Base-by-base conservation (phyloP, 2,113 vertebrate genomes). In the Pholis gunnellus region DNA sequence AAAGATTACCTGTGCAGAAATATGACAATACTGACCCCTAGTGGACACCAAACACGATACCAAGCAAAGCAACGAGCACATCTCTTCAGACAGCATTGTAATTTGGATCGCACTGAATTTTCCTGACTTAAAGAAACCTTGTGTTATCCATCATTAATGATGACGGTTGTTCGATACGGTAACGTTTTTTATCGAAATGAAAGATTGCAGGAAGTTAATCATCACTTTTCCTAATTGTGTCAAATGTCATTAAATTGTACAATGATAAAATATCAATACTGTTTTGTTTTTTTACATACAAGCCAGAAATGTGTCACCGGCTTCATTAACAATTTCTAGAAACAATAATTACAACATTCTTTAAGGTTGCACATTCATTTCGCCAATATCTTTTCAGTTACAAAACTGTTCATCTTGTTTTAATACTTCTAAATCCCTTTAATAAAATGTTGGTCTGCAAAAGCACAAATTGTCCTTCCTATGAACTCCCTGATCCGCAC, bases 1-100 rank as follows among this genome's bases (percentile, higher is more conserved):
- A 99, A 63, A 99, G 94, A 89, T 99, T 96, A 91, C 98, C 98
- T 99, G 94, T 50, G 66, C 1, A 70, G 86, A 42, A 83, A 22
- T 34, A 27, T 36, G 79, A 72, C 84, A 88, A 91, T 27, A 87
- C 87, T 94, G 93, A 89, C 91, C 88, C 65, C 94, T 89, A 66
- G 90, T 94, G 95, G 89, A 84, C 0, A 64, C 1, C 70, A 40
- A 64, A 20, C 1, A 29, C 7, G 5, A 9, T 14, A 29, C 36
- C 10, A 31, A 38, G 14, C 56, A 4, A 36, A 52, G 15, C 6
- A 52, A 61, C 1, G 17, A 15, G 13, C 18, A 10, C 46, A 31
- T 17, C 9, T 31, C 18, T 11, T 29, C 2, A n/a, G 11, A 40
- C 11, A 50, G 18, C 17, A 42, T 7, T 66, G 4, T 31, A 20